These are phyloP conservation scores for Fistularia tabacaria DNA, from an alignment of 2,797 vertebrate genomes.

Conservation along the genomic window DNA sequence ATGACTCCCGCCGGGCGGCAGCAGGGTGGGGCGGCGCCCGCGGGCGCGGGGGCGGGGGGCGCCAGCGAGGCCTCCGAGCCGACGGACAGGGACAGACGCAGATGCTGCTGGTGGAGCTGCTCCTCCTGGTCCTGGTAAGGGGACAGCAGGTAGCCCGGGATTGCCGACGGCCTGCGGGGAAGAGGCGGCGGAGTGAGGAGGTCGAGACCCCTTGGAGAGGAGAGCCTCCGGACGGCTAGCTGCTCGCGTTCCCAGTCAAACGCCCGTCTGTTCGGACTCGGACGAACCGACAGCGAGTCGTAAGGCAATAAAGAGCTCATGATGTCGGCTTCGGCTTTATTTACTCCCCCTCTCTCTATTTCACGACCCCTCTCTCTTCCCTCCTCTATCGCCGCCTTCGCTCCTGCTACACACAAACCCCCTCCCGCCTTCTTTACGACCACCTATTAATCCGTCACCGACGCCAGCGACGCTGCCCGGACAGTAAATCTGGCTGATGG, in stretches of 20 bases:
- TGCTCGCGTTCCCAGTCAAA: constrained; percentile 69
- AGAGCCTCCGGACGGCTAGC: constrained; percentile 63
- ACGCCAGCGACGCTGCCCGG: constrained; percentile 36
- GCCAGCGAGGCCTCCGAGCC: constrained; percentile 74
- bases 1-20: constrained; percentile 73
- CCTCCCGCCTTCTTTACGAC: constrained; percentile 64
- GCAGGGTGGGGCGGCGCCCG: constrained; percentile 59
- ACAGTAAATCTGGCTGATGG: constrained; percentile 70
- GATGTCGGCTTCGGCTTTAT: constrained; percentile 59
- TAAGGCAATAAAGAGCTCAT: constrained; percentile 74
- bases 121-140: constrained; percentile 64
- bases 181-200: constrained; percentile 57
- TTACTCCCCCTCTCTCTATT: constrained; percentile 46
- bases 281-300: constrained; percentile 68
- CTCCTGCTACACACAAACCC: constrained; percentile 46
- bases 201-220: constrained; percentile 64
- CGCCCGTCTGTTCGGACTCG: constrained; percentile 62
- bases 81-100: constrained; percentile 66
- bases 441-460: constrained; percentile 65
- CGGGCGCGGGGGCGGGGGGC: constrained; percentile 60
- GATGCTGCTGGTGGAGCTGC: constrained; percentile 52
- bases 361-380: constrained; percentile 32
- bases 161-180: constrained; percentile 66
- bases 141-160: constrained; percentile 69
- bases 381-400: constrained; percentile 42